Evolutionary conservation across 1,140 invertebrate genomes (phyloP).

Genomic region (Cepaea nemoralis): DNA sequence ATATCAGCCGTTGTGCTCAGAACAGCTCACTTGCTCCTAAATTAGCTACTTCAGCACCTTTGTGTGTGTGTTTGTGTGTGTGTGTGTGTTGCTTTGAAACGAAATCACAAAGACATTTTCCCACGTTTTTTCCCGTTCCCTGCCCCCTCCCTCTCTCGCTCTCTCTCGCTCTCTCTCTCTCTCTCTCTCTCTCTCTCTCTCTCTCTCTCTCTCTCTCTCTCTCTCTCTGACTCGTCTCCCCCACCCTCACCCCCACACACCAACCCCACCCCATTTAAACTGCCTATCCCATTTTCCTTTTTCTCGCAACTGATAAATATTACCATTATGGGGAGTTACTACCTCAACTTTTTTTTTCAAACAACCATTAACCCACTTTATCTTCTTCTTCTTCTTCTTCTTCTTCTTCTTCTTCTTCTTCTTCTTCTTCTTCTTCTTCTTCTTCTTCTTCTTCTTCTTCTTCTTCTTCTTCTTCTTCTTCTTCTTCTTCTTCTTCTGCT

Average conservation of each 20-base stretch:
- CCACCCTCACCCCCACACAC: neutral
- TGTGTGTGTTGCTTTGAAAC: too few relatives aligned
- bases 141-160: constrained; percentile 18
- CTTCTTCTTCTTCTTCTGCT: neutral
- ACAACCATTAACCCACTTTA: neutral
- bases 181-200: neutral
- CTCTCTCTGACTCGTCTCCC: neutral
- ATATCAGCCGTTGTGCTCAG: too few relatives aligned
- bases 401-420: neutral
- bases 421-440: neutral
- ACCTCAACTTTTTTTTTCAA: too few relatives aligned
- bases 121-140: too few relatives aligned
- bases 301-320: too few relatives aligned
- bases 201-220: constrained; percentile 3
- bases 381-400: neutral
- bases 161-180: constrained; percentile 20
- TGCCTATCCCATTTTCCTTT: too few relatives aligned
- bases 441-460: neutral
- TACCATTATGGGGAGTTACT: too few relatives aligned
- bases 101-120: too few relatives aligned
- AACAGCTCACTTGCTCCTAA: too few relatives aligned
- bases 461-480: neutral
- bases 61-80: too few relatives aligned
- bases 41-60: too few relatives aligned
- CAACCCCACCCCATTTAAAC: too few relatives aligned